These are phyloP conservation scores for Aegypius monachus DNA, from an alignment of 2,113 vertebrate species.

Conservation along the genomic window DNA sequence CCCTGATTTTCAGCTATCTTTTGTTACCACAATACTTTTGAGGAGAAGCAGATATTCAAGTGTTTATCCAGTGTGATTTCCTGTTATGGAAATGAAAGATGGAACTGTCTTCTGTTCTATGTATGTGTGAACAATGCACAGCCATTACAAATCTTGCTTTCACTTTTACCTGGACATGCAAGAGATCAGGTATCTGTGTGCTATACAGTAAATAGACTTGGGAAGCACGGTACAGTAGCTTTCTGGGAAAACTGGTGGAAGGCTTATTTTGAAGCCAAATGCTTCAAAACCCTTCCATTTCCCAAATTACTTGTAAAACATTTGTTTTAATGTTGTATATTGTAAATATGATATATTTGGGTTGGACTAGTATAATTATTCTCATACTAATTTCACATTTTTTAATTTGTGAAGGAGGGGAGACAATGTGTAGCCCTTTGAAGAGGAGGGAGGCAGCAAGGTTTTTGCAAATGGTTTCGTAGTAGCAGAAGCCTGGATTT, in stretches of 20 bases:
- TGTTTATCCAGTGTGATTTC: not conserved
- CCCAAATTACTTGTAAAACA: not conserved
- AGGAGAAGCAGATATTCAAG: not conserved
- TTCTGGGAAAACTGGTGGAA: not conserved
- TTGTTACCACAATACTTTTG: not conserved
- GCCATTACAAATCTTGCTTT: not conserved
- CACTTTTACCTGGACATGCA: not conserved
- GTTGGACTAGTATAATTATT: not conserved
- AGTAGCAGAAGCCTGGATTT: not conserved
- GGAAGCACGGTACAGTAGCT: not conserved
- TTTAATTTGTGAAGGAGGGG: not conserved
- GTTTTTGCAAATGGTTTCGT: not conserved
- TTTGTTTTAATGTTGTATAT: not conserved
- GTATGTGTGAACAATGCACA: not conserved
- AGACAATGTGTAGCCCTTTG: not conserved
- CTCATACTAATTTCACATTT: not conserved
- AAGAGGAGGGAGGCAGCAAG: not conserved
- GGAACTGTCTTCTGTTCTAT: not conserved
- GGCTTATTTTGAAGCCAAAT: not conserved
- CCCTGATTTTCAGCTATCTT: not conserved
- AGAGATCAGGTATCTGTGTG: not conserved
- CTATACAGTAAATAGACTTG: not conserved
- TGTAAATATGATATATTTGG: not conserved
- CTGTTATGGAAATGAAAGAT: not conserved
- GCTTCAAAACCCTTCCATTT: not conserved